Evolutionary conservation across 1,140 invertebrate genomes (phyloP).

Genomic region (Atopsyche davidsoni): DNA sequence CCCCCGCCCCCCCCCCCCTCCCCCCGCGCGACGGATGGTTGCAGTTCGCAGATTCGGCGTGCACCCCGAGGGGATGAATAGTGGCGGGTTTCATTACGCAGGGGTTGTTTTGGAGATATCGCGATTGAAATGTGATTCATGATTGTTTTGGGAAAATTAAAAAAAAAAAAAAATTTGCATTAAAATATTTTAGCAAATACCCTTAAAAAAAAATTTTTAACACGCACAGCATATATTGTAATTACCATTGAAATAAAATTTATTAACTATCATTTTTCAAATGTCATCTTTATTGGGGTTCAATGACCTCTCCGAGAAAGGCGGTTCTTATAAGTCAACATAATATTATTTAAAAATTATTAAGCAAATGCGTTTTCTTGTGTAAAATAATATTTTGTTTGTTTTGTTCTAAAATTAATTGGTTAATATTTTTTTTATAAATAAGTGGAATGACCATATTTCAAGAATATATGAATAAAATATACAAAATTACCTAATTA

Average conservation of each 20-base stretch:
- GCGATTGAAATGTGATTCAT: background rate
- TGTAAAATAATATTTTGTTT: too few relatives aligned
- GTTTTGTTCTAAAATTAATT: too few relatives aligned
- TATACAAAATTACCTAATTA: too few relatives aligned
- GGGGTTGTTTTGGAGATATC: constrained; percentile 6
- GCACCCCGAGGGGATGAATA: constrained; percentile 1
- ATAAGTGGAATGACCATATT: too few relatives aligned
- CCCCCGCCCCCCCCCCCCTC: background rate
- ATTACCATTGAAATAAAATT: background rate
- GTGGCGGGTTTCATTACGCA: constrained; percentile 8
- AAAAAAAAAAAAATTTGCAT: background rate
- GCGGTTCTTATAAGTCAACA: background rate
- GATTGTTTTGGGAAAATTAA: background rate
- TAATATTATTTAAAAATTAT: too few relatives aligned
- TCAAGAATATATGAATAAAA: too few relatives aligned
- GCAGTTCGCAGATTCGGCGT: background rate
- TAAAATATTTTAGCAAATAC: background rate
- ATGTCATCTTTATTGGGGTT: background rate
- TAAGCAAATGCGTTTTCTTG: too few relatives aligned
- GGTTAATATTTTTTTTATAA: too few relatives aligned
- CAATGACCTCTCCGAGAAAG: background rate
- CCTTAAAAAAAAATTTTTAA: background rate
- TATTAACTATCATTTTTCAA: background rate
- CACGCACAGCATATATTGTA: background rate
- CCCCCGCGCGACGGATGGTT: background rate